Evolutionary conservation across 2,888 invertebrate genomes (phyloP), one percentile per base, ranked within the genome.

Genomic region (Prenolepis imparis): DNA sequence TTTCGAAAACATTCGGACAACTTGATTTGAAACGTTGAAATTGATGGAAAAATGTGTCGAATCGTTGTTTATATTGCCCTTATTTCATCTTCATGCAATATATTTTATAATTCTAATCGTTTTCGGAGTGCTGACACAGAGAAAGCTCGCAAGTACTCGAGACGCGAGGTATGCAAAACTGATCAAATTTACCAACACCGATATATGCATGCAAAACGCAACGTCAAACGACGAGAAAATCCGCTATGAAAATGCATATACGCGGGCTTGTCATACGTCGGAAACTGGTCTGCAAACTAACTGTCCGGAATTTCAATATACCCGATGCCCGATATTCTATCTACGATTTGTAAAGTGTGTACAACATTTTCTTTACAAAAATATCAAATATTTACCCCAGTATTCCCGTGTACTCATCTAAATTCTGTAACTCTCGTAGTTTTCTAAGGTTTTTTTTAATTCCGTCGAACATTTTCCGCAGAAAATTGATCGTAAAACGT

Each of bases 221-320:
- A 44, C 44, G 32, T 74, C 44, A 63, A 74, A 74, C 74, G 44
- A 63, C 3, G 73, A 63, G 64, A 64, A 74, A 64, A 64, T 74
- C 48, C 74, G 64, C 32, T 64, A 74, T 74, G 64, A 74, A 74
- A 74, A 74, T 74, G 74, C 48, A 74, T 64, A 64, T 32, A 32
- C 32, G 18, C 64, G 44, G 21, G 18, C 15, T 64, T 32, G 41
- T 11, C 39, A n/a, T 41, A 28, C 44, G n/a, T n/a, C 44, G 32
- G 32, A 21, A 64, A 73, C n/a, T 41, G 59, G 59, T 73, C 41
- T 44, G 28, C 72, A 0, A 36, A 24, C 55, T 52, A 57, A 70
- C 70, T 52, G 48, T n/a, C 8, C 41, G 41, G 59, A 28, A 61
- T 63, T 63, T 63, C 63, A 64, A 64, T 64, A 18, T n/a, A 73